Base-by-base conservation (phyloP, 2,113 vertebrate genomes). In the Podilymbus podiceps region DNA sequence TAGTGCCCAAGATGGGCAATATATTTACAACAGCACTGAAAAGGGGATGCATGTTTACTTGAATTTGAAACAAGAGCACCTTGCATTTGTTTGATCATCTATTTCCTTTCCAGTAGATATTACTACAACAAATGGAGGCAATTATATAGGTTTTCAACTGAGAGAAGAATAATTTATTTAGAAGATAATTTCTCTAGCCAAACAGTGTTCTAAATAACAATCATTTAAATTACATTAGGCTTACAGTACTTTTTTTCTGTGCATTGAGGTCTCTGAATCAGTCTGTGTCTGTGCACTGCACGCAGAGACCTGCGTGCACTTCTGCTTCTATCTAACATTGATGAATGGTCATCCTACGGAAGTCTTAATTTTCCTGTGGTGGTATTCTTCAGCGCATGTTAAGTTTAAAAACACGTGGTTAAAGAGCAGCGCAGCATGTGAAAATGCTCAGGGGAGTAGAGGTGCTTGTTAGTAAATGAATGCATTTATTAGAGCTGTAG, bases 341-440 rank as follows among this genome's bases (percentile, higher is more conserved):
- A 94, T 95, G 96, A 97, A 94, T 88, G 84, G 52, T 95, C 82
- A 74, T 97, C 92, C 85, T 73, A 20, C 88, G 62, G 90, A 96
- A 98, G 91, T 97, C 93, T 95, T 97, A 52, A 80, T 98, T 97
- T 96, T 93, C 71, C 90, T 83, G 64, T 93, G 88, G 83, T 97
- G 63, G 73, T 97, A 31, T 93, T 95, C 81, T 95, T 28, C 50
- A 93, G 92, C 75, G 79, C 73, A 46, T 3, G 49, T 92, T 67
- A 80, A 78, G 52, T 71, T 83, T 42, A 93, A 93, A 79, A 95
- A 79, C 49, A 52, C 68, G 88, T 91, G 67, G 88, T 68, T 90
- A 67, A 94, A 96, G 90, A 78, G 84, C 69, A 78, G 55, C 80
- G 4, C 69, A 82, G 68, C 67, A 30, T 67, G 46, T 77, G 88